phyloP scores from a whole-genome alignment of 2,888 invertebrate species.

The Lithophane ornitopus region DNA sequence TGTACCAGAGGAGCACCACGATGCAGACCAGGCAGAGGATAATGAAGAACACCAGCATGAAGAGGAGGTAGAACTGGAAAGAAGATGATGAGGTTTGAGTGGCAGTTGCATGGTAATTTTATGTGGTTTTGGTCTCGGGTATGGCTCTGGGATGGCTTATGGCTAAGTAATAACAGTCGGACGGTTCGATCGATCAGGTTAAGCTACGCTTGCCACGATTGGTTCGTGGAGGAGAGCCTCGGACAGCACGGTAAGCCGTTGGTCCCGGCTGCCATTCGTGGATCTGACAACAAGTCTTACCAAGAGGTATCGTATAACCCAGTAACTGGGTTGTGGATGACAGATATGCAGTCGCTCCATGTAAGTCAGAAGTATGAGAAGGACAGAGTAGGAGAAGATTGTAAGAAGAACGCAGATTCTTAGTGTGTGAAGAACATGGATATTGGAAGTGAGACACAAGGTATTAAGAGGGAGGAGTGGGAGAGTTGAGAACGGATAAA shows the following conservation, averaged over 20 bases:
- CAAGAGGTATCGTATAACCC: no score
- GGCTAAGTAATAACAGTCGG: no score
- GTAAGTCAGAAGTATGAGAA: no score
- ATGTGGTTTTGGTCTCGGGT: neutral
- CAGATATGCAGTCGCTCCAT: no score
- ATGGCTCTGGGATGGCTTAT: neutral
- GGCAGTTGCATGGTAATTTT: neutral
- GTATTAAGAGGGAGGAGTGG: no score
- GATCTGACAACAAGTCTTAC: neutral
- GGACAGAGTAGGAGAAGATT: no score
- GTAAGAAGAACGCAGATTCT: no score
- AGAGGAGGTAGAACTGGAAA: constrained; percentile 83
- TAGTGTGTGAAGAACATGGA: no score
- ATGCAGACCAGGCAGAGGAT: constrained; percentile 78
- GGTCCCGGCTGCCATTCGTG: neutral
- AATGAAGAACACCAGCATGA: constrained; percentile 82
- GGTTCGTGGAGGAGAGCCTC: neutral
- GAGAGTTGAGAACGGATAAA: no score
- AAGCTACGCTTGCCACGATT: neutral
- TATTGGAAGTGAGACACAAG: no score
- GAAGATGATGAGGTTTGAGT: neutral
- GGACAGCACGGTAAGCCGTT: neutral
- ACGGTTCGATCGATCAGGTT: no score
- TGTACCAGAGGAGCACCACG: constrained; percentile 75
- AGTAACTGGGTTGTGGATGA: no score